Base-by-base conservation (phyloP, 2,888 invertebrate genomes). In the Meandrusa payeni region DNA sequence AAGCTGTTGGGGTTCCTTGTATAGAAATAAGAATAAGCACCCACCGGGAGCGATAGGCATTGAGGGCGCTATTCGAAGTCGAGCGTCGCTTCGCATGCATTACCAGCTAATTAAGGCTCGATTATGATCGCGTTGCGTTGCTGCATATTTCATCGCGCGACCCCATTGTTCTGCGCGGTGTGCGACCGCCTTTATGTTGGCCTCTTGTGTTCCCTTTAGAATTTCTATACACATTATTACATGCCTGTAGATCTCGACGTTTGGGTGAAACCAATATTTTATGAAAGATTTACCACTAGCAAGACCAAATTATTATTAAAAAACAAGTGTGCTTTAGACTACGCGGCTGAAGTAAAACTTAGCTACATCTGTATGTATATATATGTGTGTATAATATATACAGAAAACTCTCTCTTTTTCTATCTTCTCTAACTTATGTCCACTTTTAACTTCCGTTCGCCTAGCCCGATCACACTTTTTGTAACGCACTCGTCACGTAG, bases 81-180 rank as follows among this genome's bases (percentile, higher is more conserved):
- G 51, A 47, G 42, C 48, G 43, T 37, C 47, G 24, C 44, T 33
- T 29, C 39, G 52, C 56, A 54, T 57, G 56, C 55, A 59, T 62
- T 62, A 65, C 49, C 57, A 41, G 54, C 61, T 69, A 65, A 70
- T 70, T 64, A 66, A 54, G 42, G 34, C 50, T 64, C 66, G 66
- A 70, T 69, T 67, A 69, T 61, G 60, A 63, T 63, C 66, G 55
- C 61, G 63, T 47, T 56, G 59, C 58, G 56, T 48, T 59, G 61
- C 46, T 72, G 69, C 66, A 73, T 72, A 69, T 69, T 72, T 69
- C 54, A 69, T 58, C 46, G 57, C 48, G 50, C 43, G 42, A 11
- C 28, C 11, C 51, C 49, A 68, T 68, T 68, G 68, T 68, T 55
- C 58, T 13, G 19, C 15, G 32, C 46, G 22, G 56, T 57, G 56